Evolutionary conservation across 2,797 vertebrate species (phyloP).

Genomic region (Geotrypetes seraphini): DNA sequence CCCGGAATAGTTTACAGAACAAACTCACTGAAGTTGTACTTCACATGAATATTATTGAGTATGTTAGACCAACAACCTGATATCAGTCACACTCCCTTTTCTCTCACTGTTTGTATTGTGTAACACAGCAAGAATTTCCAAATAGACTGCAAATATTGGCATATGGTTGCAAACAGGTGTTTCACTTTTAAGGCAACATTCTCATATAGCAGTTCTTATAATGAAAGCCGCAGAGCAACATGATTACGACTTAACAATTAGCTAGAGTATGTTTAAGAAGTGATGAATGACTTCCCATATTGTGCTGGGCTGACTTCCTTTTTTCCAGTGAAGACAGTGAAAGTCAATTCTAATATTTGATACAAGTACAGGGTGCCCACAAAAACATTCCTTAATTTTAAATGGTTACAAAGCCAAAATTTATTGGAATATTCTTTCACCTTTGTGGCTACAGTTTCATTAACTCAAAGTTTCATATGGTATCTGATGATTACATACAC

Average conservation of each 20-base stretch:
- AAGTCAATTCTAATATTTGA: conserved; percentile 3
- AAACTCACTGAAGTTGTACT: not conserved
- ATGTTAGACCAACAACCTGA: not conserved
- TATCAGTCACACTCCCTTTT: not conserved
- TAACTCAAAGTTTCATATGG: too few species aligned
- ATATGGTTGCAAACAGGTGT: conserved; percentile 2
- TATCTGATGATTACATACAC: too few species aligned
- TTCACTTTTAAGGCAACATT: not conserved
- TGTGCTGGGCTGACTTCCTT: conserved; percentile 1
- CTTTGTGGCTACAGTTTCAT: too few species aligned
- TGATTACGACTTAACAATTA: conserved; percentile 14
- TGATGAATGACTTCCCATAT: conserved; percentile 2
- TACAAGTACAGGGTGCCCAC: too few species aligned
- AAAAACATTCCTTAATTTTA: too few species aligned
- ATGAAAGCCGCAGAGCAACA: not conserved
- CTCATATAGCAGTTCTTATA: conserved; percentile 9
- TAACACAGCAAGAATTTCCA: too few species aligned
- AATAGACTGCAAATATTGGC: conserved; percentile 9
- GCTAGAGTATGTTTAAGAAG: not conserved
- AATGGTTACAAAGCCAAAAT: too few species aligned
- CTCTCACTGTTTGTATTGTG: not conserved
- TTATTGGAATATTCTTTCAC: too few species aligned
- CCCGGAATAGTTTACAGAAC: not conserved
- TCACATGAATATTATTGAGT: not conserved
- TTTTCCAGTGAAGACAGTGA: conserved; percentile 9